Conservation (phyloP, 2,113 vertebrate species). For the Apteryx mantelli region DNA sequence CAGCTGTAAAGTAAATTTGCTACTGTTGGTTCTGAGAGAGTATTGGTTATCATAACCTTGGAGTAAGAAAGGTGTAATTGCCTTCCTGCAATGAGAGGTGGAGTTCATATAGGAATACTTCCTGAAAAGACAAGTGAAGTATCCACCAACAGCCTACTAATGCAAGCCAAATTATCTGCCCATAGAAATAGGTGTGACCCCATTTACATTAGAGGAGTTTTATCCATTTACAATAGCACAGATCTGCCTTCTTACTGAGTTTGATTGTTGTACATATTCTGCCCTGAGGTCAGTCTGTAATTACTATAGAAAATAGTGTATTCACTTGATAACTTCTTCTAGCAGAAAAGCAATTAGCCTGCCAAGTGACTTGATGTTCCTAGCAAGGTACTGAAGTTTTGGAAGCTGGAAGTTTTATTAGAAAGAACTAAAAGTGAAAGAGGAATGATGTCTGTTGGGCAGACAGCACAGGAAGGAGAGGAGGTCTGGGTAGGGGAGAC, state of each 20-base stretch:
- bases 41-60: slow-evolving; percentile 9
- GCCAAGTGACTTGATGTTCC: slow-evolving; percentile 49
- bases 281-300: slow-evolving; percentile 40
- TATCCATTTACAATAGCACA: not conserved
- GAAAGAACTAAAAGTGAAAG: not conserved
- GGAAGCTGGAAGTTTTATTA: not conserved
- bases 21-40: not conserved
- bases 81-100: not conserved
- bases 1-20: not conserved
- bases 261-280: slow-evolving; percentile 31
- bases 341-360: slow-evolving; percentile 65
- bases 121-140: not conserved
- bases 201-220: slow-evolving; percentile 14
- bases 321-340: slow-evolving; percentile 48
- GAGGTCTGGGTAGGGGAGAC: not conserved
- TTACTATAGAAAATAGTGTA: slow-evolving; percentile 52
- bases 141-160: not conserved
- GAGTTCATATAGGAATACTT: not conserved
- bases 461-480: not conserved
- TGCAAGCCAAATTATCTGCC: not conserved
- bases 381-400: slow-evolving; percentile 11
- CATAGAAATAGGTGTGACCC: not conserved
- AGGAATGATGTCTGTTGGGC: not conserved
- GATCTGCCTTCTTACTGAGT: not conserved
- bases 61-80: slow-evolving; percentile 9